phyloP scores from a whole-genome alignment of 1,140 invertebrate genomes.

The Agrypnia vestita region DNA sequence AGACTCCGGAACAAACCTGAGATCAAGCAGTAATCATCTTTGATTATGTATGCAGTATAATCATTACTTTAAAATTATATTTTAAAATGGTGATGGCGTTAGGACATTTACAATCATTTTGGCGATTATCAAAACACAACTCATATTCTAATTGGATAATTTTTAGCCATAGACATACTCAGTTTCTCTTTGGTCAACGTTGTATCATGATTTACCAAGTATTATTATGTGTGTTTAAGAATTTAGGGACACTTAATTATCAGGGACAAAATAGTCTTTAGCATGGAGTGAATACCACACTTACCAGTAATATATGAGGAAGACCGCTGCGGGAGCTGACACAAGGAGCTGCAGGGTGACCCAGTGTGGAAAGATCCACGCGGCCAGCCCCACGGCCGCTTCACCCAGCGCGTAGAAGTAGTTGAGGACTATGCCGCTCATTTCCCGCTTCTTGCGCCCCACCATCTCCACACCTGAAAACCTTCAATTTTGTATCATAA shows the following conservation, averaged over 20 bases:
- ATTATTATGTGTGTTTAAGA: too few species aligned
- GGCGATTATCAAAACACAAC: too few species aligned
- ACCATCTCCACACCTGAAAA: slow-evolving; percentile 78
- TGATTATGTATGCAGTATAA: too few species aligned
- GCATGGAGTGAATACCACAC: neutral
- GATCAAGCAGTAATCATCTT: slow-evolving; percentile 20
- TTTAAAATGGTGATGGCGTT: too few species aligned
- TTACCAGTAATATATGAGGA: slow-evolving; percentile 76
- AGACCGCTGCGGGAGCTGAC: slow-evolving; percentile 73
- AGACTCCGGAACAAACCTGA: slow-evolving; percentile 77
- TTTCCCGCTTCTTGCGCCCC: slow-evolving; percentile 76
- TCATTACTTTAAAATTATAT: too few species aligned
- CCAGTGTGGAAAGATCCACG: slow-evolving; percentile 77
- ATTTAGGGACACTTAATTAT: too few species aligned
- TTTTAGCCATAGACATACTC: too few species aligned
- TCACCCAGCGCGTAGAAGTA: slow-evolving; percentile 81
- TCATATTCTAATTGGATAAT: too few species aligned
- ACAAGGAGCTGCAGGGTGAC: slow-evolving; percentile 74
- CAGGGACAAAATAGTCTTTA: too few species aligned
- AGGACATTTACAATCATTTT: too few species aligned
- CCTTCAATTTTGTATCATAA: neutral
- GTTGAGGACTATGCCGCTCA: slow-evolving; percentile 77
- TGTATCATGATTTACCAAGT: too few species aligned
- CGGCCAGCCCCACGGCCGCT: slow-evolving; percentile 75
- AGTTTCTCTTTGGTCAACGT: too few species aligned